Conservation (phyloP, 2,113 vertebrate species). For the Labrus mixtus region DNA sequence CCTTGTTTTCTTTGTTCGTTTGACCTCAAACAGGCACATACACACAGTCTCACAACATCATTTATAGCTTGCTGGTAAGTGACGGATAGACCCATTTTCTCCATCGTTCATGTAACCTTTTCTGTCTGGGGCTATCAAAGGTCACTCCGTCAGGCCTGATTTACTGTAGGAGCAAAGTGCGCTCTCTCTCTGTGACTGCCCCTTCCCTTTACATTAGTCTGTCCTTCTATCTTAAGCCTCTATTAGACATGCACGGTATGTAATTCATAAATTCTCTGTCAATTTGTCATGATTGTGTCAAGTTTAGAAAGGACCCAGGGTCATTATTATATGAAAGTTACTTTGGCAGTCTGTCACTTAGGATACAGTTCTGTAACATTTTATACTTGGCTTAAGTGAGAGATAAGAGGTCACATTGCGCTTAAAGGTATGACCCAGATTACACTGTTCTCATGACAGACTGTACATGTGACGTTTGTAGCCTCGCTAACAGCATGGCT, state of each 20-base stretch:
- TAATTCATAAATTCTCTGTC: constrained; percentile 15
- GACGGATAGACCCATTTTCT: constrained; percentile 75
- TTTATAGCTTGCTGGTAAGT: constrained; percentile 68
- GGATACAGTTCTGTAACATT: not conserved
- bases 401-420: not conserved
- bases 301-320: constrained; percentile 4
- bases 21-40: constrained; percentile 16
- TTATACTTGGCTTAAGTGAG: not conserved
- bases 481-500: not conserved
- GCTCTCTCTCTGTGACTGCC: constrained; percentile 3
- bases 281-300: constrained; percentile 22
- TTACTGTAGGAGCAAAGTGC: constrained; percentile 53
- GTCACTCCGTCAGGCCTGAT: constrained; percentile 75
- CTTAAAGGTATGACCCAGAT: not conserved
- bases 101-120: constrained; percentile 71
- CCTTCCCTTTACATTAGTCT: constrained; percentile 11
- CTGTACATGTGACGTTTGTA: not conserved
- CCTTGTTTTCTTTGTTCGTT: constrained; percentile 17
- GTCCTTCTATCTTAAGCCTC: constrained; percentile 30
- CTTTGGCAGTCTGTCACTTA: not conserved
- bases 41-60: constrained; percentile 34
- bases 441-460: not conserved
- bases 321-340: not conserved
- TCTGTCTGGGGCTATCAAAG: constrained; percentile 77
- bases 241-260: constrained; percentile 11